Conservation (phyloP, 2,113 vertebrate genomes). For the Australoheros scitulus region DNA sequence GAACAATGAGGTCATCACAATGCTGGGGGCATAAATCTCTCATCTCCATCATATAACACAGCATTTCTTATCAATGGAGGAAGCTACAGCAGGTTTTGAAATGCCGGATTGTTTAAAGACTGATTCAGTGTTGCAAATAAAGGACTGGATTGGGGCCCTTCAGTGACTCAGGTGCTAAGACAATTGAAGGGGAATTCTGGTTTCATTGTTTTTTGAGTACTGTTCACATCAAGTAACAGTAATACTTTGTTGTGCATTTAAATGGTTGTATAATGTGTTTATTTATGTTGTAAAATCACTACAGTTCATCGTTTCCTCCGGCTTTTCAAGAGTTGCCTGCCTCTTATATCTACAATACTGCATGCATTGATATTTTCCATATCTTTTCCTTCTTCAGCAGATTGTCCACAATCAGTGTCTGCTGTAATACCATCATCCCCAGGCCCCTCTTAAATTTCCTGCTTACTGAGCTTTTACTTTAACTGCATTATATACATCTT, state of each 20-base stretch:
- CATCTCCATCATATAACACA: constrained; percentile 45
- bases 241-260: background rate
- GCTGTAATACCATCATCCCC: constrained; percentile 72
- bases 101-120: constrained; percentile 55
- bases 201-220: constrained; percentile 20
- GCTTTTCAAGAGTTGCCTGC: constrained; percentile 2
- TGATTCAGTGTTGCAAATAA: constrained; percentile 34
- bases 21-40: constrained; percentile 73
- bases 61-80: constrained; percentile 71
- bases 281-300: constrained; percentile 10
- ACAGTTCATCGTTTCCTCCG: background rate
- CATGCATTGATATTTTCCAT: constrained; percentile 69
- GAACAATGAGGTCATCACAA: constrained; percentile 78
- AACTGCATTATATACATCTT: constrained; percentile 77
- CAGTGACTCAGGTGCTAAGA: constrained; percentile 26
- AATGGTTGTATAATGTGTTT: background rate
- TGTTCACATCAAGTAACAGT: constrained; percentile 10
- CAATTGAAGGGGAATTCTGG: constrained; percentile 63
- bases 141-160: constrained; percentile 7
- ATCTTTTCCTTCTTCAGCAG: constrained; percentile 69
- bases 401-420: constrained; percentile 71
- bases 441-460: constrained; percentile 75
- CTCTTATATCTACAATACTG: constrained; percentile 32
- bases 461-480: constrained; percentile 78
- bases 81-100: constrained; percentile 43